Evolutionary conservation across 1,140 invertebrate genomes (phyloP).

Genomic region (Bombus picipes): DNA sequence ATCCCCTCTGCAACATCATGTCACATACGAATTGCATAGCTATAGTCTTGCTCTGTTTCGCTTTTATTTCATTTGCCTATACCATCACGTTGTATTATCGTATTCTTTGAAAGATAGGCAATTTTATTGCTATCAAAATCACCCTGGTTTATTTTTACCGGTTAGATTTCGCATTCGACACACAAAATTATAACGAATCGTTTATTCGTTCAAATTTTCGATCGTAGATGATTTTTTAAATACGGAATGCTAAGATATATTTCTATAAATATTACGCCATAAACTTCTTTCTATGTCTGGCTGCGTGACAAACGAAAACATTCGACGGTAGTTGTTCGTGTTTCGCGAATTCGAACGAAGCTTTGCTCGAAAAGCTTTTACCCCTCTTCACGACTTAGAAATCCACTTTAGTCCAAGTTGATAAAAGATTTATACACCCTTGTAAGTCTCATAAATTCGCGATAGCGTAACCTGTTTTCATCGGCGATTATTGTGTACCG

Average conservation of each 20-base stretch:
- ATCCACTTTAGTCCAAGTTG: conserved; percentile 35
- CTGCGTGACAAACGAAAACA: background rate
- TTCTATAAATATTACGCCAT: background rate
- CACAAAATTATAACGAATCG: no score
- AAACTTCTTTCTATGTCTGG: background rate
- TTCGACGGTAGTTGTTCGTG: background rate
- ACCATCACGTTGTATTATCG: accelerated
- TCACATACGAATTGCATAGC: no score
- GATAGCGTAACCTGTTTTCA: background rate
- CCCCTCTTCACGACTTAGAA: background rate
- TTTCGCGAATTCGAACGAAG: conserved; percentile 22
- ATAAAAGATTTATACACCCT: conserved; percentile 39
- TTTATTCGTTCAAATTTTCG: no score
- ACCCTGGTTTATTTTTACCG: no score
- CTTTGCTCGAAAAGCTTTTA: background rate
- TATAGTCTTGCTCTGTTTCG: no score
- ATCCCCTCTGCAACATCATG: no score
- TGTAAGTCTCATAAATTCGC: conserved; percentile 37
- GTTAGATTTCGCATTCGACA: no score
- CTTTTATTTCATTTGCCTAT: no score
- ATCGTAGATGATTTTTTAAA: no score
- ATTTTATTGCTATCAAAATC: no score
- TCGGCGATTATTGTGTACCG: background rate
- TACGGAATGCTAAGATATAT: no score
- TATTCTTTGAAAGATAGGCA: no score